Conservation (phyloP, 2,888 invertebrate genomes). For the Tetheella fluctuosa region DNA sequence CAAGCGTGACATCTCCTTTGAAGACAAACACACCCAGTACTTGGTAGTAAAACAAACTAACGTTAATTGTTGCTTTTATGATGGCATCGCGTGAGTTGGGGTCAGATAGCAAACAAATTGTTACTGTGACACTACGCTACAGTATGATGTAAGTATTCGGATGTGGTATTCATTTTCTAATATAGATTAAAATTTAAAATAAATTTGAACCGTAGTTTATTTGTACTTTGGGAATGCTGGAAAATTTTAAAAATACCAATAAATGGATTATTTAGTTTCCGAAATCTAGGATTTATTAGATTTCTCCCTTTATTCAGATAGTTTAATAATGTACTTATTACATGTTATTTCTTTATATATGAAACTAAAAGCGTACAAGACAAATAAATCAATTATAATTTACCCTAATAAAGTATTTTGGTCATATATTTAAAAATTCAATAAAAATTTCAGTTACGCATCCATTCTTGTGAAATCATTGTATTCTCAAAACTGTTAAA, state of each 20-base stretch:
- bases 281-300: too few species aligned
- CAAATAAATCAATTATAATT: too few species aligned
- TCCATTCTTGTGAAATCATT: slow-evolving; percentile 16
- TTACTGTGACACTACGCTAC: slow-evolving; percentile 43
- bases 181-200: slow-evolving; percentile 15
- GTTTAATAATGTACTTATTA: too few species aligned
- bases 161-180: slow-evolving; percentile 23
- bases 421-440: not conserved
- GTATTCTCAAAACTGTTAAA: slow-evolving; percentile 17
- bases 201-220: not conserved
- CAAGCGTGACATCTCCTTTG: slow-evolving; percentile 69
- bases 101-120: slow-evolving; percentile 69
- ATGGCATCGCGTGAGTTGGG: slow-evolving; percentile 73
- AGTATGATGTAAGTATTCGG: slow-evolving; percentile 25
- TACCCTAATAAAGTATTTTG: too few species aligned
- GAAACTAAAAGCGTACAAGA: too few species aligned
- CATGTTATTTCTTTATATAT: too few species aligned
- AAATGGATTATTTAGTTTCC: too few species aligned
- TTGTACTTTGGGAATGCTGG: not conserved
- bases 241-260: too few species aligned
- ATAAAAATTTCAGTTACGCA: not conserved
- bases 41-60: slow-evolving; percentile 71
- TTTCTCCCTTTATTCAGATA: too few species aligned
- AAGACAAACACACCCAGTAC: slow-evolving; percentile 67
- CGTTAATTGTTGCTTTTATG: slow-evolving; percentile 79